Conservation (phyloP, 2,888 invertebrate species). For the Brenthis hecate region DNA sequence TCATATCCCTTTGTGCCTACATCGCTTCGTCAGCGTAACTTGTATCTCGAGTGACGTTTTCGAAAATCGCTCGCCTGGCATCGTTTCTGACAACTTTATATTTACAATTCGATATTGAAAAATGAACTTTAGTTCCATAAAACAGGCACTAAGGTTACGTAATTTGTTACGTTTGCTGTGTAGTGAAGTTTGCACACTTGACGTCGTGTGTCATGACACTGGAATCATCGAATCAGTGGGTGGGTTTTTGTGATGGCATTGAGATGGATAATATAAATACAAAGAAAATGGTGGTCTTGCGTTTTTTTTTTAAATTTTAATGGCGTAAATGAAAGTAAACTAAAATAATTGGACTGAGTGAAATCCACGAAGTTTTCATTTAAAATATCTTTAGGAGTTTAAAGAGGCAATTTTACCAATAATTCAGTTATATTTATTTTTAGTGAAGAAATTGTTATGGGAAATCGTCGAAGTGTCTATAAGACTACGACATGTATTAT, state of each 20-base stretch:
- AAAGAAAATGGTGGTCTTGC: neutral
- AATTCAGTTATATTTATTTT: neutral
- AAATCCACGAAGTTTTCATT: neutral
- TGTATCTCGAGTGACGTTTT: constrained; percentile 51
- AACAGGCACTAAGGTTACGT: constrained; percentile 32
- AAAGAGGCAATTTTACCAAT: neutral
- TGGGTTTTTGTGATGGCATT: constrained; percentile 37
- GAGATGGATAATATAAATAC: constrained; percentile 32
- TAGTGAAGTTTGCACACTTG: constrained; percentile 53
- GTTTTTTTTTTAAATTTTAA: neutral
- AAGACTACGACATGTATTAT: too few relatives aligned
- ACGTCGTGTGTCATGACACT: constrained; percentile 54
- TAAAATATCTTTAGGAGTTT: neutral
- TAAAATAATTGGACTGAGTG: too few relatives aligned
- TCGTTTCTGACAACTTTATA: constrained; percentile 27
- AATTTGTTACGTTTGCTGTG: constrained; percentile 35
- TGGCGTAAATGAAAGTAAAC: too few relatives aligned
- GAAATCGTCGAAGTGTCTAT: too few relatives aligned
- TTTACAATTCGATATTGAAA: constrained; percentile 23
- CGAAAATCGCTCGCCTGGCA: constrained; percentile 54
- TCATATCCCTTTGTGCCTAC: constrained; percentile 48
- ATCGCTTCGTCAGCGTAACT: constrained; percentile 50
- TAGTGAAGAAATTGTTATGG: too few relatives aligned
- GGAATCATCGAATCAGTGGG: constrained; percentile 48
- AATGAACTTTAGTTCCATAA: constrained; percentile 35